Conservation (phyloP, 2,888 invertebrate species). For the Yponomeuta malinellus region DNA sequence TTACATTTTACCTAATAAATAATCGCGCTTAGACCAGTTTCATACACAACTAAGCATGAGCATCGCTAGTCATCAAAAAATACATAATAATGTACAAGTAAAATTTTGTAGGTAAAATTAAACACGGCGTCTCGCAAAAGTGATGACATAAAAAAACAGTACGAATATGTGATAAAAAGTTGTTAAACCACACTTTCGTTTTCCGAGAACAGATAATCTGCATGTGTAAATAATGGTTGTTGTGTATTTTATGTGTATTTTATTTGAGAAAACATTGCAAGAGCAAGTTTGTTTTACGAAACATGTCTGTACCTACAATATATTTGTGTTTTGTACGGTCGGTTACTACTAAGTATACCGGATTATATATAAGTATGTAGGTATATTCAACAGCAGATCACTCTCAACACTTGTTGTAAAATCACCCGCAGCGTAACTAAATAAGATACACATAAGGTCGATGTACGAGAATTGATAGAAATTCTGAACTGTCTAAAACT, state of each 20-base stretch:
- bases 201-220: slow-evolving; percentile 6
- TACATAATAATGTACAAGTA: too few relatives aligned
- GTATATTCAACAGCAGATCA: too few relatives aligned
- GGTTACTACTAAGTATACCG: slow-evolving; percentile 34
- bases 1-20: too few relatives aligned
- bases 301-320: slow-evolving; percentile 38
- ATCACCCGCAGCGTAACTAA: too few relatives aligned
- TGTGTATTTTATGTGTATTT: slow-evolving; percentile 17
- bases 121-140: neutral
- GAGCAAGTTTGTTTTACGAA: slow-evolving; percentile 54
- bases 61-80: too few relatives aligned
- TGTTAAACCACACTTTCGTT: neutral
- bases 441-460: too few relatives aligned
- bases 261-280: slow-evolving; percentile 41
- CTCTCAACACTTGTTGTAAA: too few relatives aligned
- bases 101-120: neutral
- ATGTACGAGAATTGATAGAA: too few relatives aligned
- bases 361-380: too few relatives aligned
- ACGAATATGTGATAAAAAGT: neutral
- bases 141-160: slow-evolving; percentile 1
- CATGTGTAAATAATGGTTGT: slow-evolving; percentile 15
- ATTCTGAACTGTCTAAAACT: too few relatives aligned
- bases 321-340: slow-evolving; percentile 68
- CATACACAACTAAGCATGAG: too few relatives aligned
- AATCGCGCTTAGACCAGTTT: too few relatives aligned